phyloP scores from a whole-genome alignment of 2,113 vertebrate genomes.

The Chiloscyllium plagiosum region DNA sequence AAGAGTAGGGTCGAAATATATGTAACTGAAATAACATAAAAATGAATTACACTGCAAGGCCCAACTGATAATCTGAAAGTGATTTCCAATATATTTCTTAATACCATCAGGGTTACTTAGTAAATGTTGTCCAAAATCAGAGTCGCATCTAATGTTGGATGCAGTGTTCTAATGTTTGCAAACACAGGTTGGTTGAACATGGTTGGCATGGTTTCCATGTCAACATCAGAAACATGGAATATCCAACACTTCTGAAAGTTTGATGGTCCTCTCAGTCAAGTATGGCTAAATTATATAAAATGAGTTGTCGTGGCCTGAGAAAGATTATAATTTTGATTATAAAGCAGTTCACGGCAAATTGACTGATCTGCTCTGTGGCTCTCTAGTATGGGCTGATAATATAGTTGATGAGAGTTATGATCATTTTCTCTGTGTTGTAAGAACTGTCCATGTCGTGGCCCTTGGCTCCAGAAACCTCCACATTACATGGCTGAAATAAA shows the following conservation, averaged over 20 bases:
- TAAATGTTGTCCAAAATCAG: too few relatives aligned
- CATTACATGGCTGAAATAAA: neutral
- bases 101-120: too few relatives aligned
- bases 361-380: neutral
- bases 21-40: too few relatives aligned
- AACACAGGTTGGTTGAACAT: too few relatives aligned
- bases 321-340: neutral
- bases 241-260: neutral
- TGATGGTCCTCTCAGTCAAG: neutral
- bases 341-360: neutral
- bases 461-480: neutral
- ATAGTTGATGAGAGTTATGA: neutral
- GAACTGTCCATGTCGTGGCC: neutral
- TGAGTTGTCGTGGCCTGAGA: neutral
- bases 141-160: too few relatives aligned
- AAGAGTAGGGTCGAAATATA: too few relatives aligned
- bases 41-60: too few relatives aligned
- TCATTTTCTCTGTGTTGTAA: neutral
- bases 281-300: neutral
- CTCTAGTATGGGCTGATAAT: neutral
- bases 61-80: too few relatives aligned
- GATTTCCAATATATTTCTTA: too few relatives aligned
- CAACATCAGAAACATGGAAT: neutral
- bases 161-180: too few relatives aligned
- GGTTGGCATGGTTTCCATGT: neutral